These are phyloP conservation scores for Podarcis raffonei DNA, from an alignment of 2,113 vertebrate genomes.

Conservation along the genomic window DNA sequence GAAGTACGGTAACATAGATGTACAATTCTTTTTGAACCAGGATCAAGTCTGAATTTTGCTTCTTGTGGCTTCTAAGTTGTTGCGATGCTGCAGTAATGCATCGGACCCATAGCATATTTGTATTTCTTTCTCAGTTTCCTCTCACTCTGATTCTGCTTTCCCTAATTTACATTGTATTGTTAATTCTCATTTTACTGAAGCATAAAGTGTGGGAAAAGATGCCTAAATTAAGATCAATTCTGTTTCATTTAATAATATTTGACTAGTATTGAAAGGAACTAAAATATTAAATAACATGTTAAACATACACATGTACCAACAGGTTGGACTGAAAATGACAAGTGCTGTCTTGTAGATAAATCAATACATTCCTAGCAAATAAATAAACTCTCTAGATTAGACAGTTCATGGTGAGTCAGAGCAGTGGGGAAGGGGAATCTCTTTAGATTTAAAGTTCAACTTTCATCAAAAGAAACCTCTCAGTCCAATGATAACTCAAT, in stretches of 20 bases:
- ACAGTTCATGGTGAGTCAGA: background rate
- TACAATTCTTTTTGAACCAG: constrained; percentile 32
- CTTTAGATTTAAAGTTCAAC: constrained; percentile 28
- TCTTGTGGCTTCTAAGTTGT: constrained; percentile 22
- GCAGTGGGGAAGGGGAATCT: background rate
- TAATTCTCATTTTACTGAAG: background rate
- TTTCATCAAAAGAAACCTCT: constrained; percentile 17
- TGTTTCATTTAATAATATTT: constrained; percentile 21
- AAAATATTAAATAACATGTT: constrained; percentile 2
- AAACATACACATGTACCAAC: background rate
- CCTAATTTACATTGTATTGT: constrained; percentile 23
- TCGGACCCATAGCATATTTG: constrained; percentile 2
- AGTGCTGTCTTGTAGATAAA: constrained; percentile 10
- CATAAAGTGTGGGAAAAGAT: background rate
- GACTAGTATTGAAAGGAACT: background rate
- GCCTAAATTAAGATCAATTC: constrained; percentile 8
- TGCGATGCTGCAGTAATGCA: constrained; percentile 37
- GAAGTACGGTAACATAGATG: constrained; percentile 26
- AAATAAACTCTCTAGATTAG: background rate
- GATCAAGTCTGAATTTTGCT: constrained; percentile 16
- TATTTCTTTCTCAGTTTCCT: constrained; percentile 34
- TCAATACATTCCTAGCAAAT: background rate
- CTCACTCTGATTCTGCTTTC: constrained; percentile 5
- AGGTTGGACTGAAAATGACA: constrained; percentile 19
- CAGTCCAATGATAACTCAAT: constrained; percentile 35